These are phyloP conservation scores for Chaenogobius annularis DNA, from an alignment of 2,113 vertebrate species.

Conservation along the genomic window DNA sequence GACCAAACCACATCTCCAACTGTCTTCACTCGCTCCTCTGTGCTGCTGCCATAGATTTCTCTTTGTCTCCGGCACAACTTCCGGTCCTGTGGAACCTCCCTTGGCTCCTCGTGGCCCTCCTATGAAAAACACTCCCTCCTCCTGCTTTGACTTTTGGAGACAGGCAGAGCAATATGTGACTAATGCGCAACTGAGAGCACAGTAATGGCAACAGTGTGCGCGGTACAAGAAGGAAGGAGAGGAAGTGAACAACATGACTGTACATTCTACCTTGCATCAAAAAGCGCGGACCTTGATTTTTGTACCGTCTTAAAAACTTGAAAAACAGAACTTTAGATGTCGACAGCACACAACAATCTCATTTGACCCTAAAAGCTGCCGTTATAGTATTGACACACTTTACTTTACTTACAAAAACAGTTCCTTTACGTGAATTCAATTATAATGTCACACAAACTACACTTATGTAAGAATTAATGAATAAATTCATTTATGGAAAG, in stretches of 20 bases:
- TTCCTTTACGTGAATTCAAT: not conserved
- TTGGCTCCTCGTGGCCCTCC: not conserved
- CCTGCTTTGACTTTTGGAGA: slow-evolving; percentile 1
- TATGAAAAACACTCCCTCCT: slow-evolving; percentile 2
- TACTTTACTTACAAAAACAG: too few species aligned
- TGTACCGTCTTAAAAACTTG: too few species aligned
- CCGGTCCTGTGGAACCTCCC: slow-evolving; percentile 20
- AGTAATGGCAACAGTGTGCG: not conserved
- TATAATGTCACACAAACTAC: not conserved
- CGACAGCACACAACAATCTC: too few species aligned
- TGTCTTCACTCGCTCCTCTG: slow-evolving; percentile 48
- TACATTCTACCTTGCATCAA: not conserved
- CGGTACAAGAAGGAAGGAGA: not conserved
- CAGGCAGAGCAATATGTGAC: not conserved
- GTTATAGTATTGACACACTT: too few species aligned
- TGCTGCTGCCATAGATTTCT: slow-evolving; percentile 15
- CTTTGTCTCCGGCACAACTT: slow-evolving; percentile 33
- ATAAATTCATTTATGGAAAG: not conserved
- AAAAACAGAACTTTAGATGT: too few species aligned
- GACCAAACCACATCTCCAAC: slow-evolving; percentile 53
- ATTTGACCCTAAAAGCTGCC: too few species aligned
- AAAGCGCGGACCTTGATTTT: too few species aligned
- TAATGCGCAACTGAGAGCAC: not conserved
- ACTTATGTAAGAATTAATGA: not conserved
- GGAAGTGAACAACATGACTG: not conserved